These are phyloP conservation scores for Apeira syringaria DNA, from an alignment of 2,888 invertebrate genomes.

Conservation along the genomic window DNA sequence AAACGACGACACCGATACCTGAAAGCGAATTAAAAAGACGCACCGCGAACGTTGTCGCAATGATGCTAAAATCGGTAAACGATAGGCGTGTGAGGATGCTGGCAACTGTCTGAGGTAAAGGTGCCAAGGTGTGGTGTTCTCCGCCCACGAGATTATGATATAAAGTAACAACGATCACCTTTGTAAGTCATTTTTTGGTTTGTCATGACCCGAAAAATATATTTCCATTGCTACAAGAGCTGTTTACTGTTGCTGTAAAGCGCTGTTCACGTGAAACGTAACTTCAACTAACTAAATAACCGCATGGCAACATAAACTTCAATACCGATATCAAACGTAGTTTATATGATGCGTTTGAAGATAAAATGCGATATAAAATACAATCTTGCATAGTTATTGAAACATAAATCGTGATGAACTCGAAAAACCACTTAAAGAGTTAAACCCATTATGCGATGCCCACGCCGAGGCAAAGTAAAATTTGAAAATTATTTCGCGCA, in stretches of 20 bases:
- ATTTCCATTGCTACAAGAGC: slow-evolving; percentile 14
- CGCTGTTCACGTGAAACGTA: slow-evolving; percentile 16
- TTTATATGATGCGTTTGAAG: slow-evolving; percentile 51
- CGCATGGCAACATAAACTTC: slow-evolving; percentile 35
- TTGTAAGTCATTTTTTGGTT: slow-evolving; percentile 16
- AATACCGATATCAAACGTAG: slow-evolving; percentile 40
- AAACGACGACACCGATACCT: slow-evolving; percentile 56
- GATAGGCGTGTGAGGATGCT: slow-evolving; percentile 41
- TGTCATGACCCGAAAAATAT: slow-evolving; percentile 32
- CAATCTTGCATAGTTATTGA: slow-evolving; percentile 64
- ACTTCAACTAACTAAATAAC: slow-evolving; percentile 17
- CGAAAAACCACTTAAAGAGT: slow-evolving; percentile 73
- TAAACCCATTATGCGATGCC: slow-evolving; percentile 66
- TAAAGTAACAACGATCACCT: slow-evolving; percentile 37
- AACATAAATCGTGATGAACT: slow-evolving; percentile 72
- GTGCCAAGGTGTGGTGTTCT: slow-evolving; percentile 40
- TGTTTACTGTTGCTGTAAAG: slow-evolving; percentile 7
- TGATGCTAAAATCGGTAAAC: slow-evolving; percentile 31
- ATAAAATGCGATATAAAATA: slow-evolving; percentile 56
- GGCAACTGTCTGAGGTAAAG: slow-evolving; percentile 36
- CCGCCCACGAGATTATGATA: slow-evolving; percentile 42
- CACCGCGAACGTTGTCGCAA: slow-evolving; percentile 28
- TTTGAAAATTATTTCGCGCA: slow-evolving; percentile 63
- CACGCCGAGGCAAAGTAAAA: slow-evolving; percentile 63
- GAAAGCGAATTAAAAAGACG: slow-evolving; percentile 49